A percentile compares a stretch with the other conserved stretches of the same genome.
Evolutionary conservation across 2,797 vertebrate genomes (phyloP).

Genomic region (Danio tinwini): DNA sequence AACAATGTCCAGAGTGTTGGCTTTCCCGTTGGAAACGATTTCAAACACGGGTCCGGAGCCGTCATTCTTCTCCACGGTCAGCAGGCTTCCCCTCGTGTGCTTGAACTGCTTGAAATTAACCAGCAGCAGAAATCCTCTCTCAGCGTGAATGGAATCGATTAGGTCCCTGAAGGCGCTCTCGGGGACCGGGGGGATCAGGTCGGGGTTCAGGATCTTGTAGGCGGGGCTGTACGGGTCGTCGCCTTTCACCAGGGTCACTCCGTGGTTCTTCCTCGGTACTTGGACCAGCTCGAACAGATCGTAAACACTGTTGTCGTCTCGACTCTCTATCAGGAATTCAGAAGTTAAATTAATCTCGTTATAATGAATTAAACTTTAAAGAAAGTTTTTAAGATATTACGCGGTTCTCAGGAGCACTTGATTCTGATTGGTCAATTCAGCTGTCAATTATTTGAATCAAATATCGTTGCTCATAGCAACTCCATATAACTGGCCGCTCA

Average conservation of each 20-base stretch:
- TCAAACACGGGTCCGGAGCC: constrained; percentile 88
- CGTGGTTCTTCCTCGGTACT: constrained; percentile 89
- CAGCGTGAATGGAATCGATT: constrained; percentile 79
- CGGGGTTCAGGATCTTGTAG: constrained; percentile 91
- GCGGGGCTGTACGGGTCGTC: constrained; percentile 86
- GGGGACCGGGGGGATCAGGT: constrained; percentile 89
- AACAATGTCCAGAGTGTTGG: constrained; percentile 94
- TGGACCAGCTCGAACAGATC: constrained; percentile 90
- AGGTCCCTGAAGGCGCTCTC: constrained; percentile 82
- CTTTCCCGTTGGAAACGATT: constrained; percentile 92
- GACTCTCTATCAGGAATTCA: constrained; percentile 69
- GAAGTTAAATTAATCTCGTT: not conserved
- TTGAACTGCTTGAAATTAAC: constrained; percentile 92
- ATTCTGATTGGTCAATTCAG: constrained; percentile 4
- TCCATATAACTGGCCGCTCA: not conserved
- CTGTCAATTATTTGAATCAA: not conserved
- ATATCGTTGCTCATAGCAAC: not conserved
- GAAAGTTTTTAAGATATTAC: not conserved
- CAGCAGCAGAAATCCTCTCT: constrained; percentile 92
- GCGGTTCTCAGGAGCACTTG: not conserved
- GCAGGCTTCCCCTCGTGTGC: constrained; percentile 85
- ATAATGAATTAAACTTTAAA: not conserved
- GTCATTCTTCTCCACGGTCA: constrained; percentile 89
- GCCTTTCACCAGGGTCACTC: constrained; percentile 91
- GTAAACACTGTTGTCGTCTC: constrained; percentile 86